Base-by-base conservation (phyloP, 2,797 vertebrate species). In the Cuculus canorus region DNA sequence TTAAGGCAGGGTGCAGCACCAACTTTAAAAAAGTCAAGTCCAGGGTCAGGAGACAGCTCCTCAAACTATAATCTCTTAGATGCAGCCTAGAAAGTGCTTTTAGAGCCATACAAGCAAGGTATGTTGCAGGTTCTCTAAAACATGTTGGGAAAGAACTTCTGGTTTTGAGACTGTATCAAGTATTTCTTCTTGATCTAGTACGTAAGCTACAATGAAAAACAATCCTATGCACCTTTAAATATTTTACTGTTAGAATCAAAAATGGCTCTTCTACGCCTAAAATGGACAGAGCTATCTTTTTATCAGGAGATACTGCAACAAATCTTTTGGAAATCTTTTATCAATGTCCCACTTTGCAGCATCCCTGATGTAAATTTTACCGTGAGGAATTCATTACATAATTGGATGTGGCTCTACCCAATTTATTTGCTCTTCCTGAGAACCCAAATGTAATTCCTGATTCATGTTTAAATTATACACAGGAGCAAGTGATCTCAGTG, bases 371-470 rank as follows among this genome's bases (percentile, higher is more conserved):
- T 93, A 95, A 95, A 96, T 96, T 93, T 94, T 82, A 88, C 73
- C 2, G 0, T 82, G 81, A 97, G 88, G 93, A 96, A 95, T 96
- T 92, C 95, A 96, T 95, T 95, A 90, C 78, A 85, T 93, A 96
- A 96, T 88, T 96, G 81, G 71, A 95, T 92, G 81, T 86, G 87
- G 80, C 95, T 96, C 92, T 94, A 88, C 27, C 43, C 89, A 92
- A 95, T 90, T 96, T 93, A 90, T 84, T 86, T 96, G 77, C 35
- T n/a, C 82, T 96, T 86, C 95, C 82, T 91, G 91, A 92, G 92
- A 95, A 96, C 81, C 85, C 70, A 92, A 93, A 95, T 3, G 10
- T 80, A 93, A 95, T 92, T 92, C 91, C 82, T 64, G 81, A 82
- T 88, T 95, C 82, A 79, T 50, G 70, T 79, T 92, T 94, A 96